phyloP scores from a whole-genome alignment of 1,140 invertebrate genomes.

The Drosophila sechellia region DNA sequence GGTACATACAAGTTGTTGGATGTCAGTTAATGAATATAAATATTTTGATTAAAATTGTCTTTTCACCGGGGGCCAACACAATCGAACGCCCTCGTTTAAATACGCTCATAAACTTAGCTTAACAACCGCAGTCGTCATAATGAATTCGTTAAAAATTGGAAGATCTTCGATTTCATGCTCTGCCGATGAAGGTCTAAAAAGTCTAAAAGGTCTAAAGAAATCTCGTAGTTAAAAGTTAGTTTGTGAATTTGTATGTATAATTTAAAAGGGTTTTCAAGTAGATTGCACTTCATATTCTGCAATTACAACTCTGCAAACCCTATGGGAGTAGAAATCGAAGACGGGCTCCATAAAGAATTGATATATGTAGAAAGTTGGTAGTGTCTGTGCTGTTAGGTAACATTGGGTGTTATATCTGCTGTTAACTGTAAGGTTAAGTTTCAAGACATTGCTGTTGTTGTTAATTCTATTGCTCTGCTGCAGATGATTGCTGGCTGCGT shows the following conservation, averaged over 20 bases:
- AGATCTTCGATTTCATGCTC: conserved; percentile 14
- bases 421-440: conserved; percentile 47
- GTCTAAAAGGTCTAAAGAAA: too few relatives aligned
- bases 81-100: conserved; percentile 35
- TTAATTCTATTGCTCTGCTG: conserved; percentile 54
- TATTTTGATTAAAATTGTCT: conserved; percentile 71
- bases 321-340: neutral
- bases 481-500: conserved; percentile 46
- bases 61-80: conserved; percentile 42
- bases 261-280: neutral
- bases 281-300: neutral
- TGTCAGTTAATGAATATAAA: conserved; percentile 63
- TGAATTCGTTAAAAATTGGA: conserved; percentile 37
- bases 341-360: neutral
- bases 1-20: conserved; percentile 58
- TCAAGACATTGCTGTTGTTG: conserved; percentile 38
- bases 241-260: neutral
- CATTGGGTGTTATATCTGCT: conserved; percentile 60
- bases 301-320: neutral
- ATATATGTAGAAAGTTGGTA: conserved; percentile 27
- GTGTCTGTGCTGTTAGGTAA: conserved; percentile 69
- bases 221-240: too few relatives aligned
- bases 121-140: conserved; percentile 69
- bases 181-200: too few relatives aligned
- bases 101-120: conserved; percentile 62